phyloP scores from a whole-genome alignment of 2,888 invertebrate genomes.

The Euplagia quadripunctaria region DNA sequence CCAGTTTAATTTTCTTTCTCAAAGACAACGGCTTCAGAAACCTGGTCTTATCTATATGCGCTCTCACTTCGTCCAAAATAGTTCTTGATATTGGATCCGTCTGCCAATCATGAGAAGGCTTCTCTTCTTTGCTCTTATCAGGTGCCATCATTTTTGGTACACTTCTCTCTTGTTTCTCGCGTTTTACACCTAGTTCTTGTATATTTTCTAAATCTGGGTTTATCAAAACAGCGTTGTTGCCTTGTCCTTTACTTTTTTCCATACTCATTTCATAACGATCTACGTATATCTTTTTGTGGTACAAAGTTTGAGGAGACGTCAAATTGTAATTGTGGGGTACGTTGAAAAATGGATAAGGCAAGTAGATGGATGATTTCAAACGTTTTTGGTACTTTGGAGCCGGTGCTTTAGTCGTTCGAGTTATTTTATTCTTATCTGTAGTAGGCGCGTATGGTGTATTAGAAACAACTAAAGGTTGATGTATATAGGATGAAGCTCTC shows the following conservation, averaged over 20 bases:
- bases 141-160: conserved; percentile 11
- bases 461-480: conserved; percentile 32
- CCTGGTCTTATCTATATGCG: conserved; percentile 65
- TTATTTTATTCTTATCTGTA: neutral
- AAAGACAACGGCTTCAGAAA: conserved; percentile 63
- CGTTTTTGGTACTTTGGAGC: conserved; percentile 37
- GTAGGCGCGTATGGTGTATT: neutral
- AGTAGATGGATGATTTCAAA: conserved; percentile 55
- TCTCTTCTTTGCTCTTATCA: conserved; percentile 18
- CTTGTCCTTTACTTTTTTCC: conserved; percentile 31
- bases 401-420: neutral
- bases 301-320: conserved; percentile 26
- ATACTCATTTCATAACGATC: conserved; percentile 46
- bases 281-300: conserved; percentile 39
- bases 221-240: conserved; percentile 38
- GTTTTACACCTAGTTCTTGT: conserved; percentile 30
- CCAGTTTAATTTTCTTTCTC: conserved; percentile 72
- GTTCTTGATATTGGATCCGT: conserved; percentile 64
- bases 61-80: conserved; percentile 72
- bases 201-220: conserved; percentile 52
- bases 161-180: conserved; percentile 24
- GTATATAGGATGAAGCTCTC: conserved; percentile 64
- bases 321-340: conserved; percentile 57
- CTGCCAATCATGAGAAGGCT: conserved; percentile 66
- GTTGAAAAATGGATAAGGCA: conserved; percentile 71